These are phyloP conservation scores for Larimichthys polyactis DNA, from an alignment of 2,113 vertebrate species.

Conservation along the genomic window DNA sequence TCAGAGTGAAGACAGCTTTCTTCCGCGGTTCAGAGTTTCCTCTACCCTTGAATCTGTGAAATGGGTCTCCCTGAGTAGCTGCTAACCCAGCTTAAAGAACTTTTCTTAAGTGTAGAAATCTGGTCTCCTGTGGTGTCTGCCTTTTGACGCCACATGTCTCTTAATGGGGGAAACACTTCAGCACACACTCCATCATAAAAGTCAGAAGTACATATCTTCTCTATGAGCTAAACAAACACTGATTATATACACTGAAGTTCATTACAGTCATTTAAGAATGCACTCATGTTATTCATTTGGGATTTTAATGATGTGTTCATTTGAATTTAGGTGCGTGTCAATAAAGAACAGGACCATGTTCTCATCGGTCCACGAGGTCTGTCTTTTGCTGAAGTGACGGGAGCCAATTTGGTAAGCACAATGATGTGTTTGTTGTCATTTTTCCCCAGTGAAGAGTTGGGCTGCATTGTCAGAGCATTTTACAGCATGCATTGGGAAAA, in stretches of 20 bases:
- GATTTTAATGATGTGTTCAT: background rate
- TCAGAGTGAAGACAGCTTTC: constrained; percentile 23
- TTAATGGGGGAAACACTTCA: background rate
- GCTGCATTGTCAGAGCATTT: background rate
- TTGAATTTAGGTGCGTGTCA: constrained; percentile 89
- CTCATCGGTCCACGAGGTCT: constrained; percentile 94
- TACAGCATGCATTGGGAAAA: background rate
- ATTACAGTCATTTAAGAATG: background rate
- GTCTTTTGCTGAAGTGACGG: constrained; percentile 94
- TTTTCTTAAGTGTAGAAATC: constrained; percentile 8
- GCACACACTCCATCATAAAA: background rate
- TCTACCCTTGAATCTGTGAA: constrained; percentile 39
- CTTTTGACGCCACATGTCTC: background rate
- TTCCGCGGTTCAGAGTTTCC: constrained; percentile 36
- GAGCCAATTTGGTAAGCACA: constrained; percentile 92
- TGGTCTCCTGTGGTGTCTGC: background rate
- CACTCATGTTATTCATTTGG: background rate
- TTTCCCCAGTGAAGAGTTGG: background rate
- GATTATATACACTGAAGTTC: too few relatives aligned
- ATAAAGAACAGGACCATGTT: constrained; percentile 95
- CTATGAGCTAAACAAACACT: background rate
- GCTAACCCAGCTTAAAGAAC: constrained; percentile 18
- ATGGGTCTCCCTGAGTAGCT: constrained; percentile 20
- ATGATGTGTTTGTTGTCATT: background rate
- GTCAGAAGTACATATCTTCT: background rate